Evolutionary conservation across 2,888 invertebrate species (phyloP).

Genomic region (Drosophila atripex): DNA sequence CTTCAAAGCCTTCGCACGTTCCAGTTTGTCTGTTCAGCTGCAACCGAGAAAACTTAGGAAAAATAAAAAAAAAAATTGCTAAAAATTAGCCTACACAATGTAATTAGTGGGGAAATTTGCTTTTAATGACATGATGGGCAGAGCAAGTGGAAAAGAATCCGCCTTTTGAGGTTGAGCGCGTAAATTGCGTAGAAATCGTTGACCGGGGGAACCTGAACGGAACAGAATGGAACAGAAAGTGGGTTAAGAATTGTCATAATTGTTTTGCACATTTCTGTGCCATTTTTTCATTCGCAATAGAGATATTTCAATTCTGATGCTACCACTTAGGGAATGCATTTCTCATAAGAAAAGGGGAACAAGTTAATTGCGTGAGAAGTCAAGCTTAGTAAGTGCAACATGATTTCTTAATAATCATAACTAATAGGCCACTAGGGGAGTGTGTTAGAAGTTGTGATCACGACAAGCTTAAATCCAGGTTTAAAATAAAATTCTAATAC

Average conservation of each 20-base stretch:
- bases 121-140: constrained; percentile 54
- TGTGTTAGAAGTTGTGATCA: background rate
- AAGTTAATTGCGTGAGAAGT: constrained; percentile 50
- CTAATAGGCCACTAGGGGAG: constrained; percentile 1
- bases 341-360: constrained; percentile 11
- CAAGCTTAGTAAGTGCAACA: constrained; percentile 24
- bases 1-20: constrained; percentile 60
- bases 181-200: constrained; percentile 58
- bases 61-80: constrained; percentile 1
- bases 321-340: constrained; percentile 33
- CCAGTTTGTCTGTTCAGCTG: constrained; percentile 52
- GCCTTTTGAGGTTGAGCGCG: constrained; percentile 43
- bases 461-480: background rate
- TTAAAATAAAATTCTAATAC: background rate
- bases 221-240: constrained; percentile 45
- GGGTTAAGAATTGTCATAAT: constrained; percentile 72
- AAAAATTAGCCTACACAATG: constrained; percentile 65
- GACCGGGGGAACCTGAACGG: constrained; percentile 16
- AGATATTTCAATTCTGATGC: constrained; percentile 46
- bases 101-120: constrained; percentile 65
- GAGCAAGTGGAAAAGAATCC: constrained; percentile 18
- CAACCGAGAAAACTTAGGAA: constrained; percentile 42
- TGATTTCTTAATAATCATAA: constrained; percentile 34
- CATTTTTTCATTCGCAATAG: constrained; percentile 31
- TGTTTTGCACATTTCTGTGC: constrained; percentile 47